Evolutionary conservation across 2,113 vertebrate genomes (phyloP).

Genomic region (Hippocampus abdominalis): DNA sequence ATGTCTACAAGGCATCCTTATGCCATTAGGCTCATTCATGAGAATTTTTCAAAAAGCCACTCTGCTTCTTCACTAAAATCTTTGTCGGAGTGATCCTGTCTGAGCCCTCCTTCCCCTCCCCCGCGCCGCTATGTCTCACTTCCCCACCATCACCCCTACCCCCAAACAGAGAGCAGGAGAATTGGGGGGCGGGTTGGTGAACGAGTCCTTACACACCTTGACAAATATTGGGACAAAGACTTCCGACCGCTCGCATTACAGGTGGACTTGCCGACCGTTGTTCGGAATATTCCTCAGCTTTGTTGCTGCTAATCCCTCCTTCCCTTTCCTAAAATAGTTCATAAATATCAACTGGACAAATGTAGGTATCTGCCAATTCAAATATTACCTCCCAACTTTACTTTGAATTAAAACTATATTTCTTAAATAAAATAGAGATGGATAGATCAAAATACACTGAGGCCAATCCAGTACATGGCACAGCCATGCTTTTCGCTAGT

Average conservation of each 20-base stretch:
- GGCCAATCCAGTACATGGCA: too few species aligned
- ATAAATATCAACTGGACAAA: neutral
- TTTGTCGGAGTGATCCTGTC: conserved; percentile 55
- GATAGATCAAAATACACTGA: too few species aligned
- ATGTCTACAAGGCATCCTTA: neutral
- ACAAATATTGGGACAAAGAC: conserved; percentile 11
- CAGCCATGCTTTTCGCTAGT: too few species aligned
- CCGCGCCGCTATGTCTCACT: conserved; percentile 55
- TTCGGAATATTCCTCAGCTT: neutral
- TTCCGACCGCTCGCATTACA: neutral
- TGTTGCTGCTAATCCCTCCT: neutral
- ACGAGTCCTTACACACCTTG: conserved; percentile 28
- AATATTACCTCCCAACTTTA: neutral
- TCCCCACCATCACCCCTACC: conserved; percentile 63
- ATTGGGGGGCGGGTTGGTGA: conserved; percentile 15
- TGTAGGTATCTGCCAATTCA: neutral
- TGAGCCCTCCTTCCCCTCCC: conserved; percentile 54
- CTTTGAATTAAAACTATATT: too few species aligned
- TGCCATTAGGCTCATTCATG: conserved; percentile 26
- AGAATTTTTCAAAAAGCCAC: conserved; percentile 20
- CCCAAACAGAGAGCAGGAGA: conserved; percentile 20
- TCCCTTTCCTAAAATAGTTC: neutral
- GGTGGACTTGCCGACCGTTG: neutral
- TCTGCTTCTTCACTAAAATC: conserved; percentile 45
- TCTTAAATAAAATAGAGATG: too few species aligned